These are phyloP conservation scores for Cheilosia vernalis DNA, from an alignment of 2,888 invertebrate genomes.

Conservation along the genomic window DNA sequence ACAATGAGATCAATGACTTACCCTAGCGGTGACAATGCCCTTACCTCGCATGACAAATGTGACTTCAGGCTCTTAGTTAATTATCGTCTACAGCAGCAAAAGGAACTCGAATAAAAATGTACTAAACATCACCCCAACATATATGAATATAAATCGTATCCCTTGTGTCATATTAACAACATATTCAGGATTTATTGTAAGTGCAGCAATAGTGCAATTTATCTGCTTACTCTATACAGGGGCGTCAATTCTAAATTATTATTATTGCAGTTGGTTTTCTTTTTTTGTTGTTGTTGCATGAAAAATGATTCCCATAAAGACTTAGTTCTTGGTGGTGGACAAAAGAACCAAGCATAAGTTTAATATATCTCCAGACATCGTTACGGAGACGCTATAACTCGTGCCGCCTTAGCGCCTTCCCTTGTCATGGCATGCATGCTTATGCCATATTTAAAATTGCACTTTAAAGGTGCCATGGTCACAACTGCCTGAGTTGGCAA, in stretches of 20 bases:
- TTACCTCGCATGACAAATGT: too few relatives aligned
- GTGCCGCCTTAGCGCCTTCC: conserved; percentile 46
- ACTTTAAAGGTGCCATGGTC: conserved; percentile 57
- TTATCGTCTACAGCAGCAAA: too few relatives aligned
- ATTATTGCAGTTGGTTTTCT: conserved; percentile 23
- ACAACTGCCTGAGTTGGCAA: conserved; percentile 5
- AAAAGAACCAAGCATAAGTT: conserved; percentile 42
- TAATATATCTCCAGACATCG: conserved; percentile 38
- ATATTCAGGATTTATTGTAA: conserved; percentile 33
- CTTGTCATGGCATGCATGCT: conserved; percentile 34
- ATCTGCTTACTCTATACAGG: conserved; percentile 24
- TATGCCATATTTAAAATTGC: conserved; percentile 41
- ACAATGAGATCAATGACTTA: too few relatives aligned
- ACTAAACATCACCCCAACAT: too few relatives aligned
- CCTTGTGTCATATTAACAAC: background rate
- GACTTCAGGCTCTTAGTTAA: too few relatives aligned
- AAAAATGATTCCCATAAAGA: conserved; percentile 45
- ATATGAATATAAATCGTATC: too few relatives aligned
- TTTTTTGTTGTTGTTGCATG: background rate
- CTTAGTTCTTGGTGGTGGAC: conserved; percentile 33
- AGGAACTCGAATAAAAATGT: too few relatives aligned
- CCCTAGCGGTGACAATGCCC: too few relatives aligned
- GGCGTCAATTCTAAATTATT: conserved; percentile 44
- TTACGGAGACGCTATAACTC: conserved; percentile 42
- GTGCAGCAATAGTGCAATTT: conserved; percentile 38